phyloP scores from a whole-genome alignment of 1,140 invertebrate genomes.

The Cataglyphis hispanica region DNA sequence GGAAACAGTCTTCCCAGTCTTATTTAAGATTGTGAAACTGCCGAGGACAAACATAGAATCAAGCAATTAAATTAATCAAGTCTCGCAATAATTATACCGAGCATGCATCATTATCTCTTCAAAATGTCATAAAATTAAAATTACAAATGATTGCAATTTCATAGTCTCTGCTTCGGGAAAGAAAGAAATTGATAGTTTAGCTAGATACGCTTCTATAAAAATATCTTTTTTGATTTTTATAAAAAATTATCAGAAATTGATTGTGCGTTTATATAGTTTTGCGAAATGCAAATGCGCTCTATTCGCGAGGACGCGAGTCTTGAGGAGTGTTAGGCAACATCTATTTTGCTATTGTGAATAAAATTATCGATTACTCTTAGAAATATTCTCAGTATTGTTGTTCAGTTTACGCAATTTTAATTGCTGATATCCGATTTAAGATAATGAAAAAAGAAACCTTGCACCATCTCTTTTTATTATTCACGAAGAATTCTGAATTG shows the following conservation, averaged over 20 bases:
- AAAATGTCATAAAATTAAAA: conserved; percentile 2
- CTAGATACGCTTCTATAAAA: neutral
- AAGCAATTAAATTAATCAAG: neutral
- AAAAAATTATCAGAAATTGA: neutral
- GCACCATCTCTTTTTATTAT: conserved; percentile 57
- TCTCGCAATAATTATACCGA: neutral
- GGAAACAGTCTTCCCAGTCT: neutral
- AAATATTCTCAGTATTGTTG: conserved; percentile 85
- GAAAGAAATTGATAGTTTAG: neutral
- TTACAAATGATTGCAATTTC: neutral
- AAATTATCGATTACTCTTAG: conserved; percentile 50
- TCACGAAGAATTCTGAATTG: conserved; percentile 62
- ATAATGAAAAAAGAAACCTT: conserved; percentile 72
- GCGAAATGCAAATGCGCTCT: neutral
- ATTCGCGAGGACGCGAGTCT: neutral
- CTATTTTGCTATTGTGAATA: conserved; percentile 33
- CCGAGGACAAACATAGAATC: neutral
- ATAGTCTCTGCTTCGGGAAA: neutral
- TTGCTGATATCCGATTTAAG: conserved; percentile 82
- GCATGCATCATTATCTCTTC: neutral
- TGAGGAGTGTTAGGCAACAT: neutral
- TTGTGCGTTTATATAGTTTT: neutral
- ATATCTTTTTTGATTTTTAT: neutral
- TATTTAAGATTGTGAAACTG: conserved; percentile 34
- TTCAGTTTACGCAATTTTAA: conserved; percentile 81